phyloP scores from a whole-genome alignment of 2,888 invertebrate species.

The Blastobasis adustella region DNA sequence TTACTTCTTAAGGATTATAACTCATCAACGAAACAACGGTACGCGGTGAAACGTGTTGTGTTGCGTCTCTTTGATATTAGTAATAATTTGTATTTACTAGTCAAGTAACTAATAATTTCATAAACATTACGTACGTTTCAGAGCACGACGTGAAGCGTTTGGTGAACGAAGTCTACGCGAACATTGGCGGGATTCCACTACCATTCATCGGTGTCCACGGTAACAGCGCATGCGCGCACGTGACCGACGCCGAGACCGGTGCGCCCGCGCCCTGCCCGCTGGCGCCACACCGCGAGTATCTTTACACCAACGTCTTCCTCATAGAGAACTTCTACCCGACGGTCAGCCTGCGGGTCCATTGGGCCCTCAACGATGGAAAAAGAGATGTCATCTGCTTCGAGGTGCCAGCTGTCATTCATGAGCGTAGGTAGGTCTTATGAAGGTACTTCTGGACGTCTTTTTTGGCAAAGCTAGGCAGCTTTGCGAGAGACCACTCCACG shows the following conservation, averaged over 20 bases:
- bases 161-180: slow-evolving; percentile 69
- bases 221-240: slow-evolving; percentile 76
- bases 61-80: too few species aligned
- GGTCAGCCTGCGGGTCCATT: slow-evolving; percentile 72
- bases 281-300: slow-evolving; percentile 76
- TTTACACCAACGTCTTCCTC: slow-evolving; percentile 76
- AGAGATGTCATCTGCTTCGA: slow-evolving; percentile 77
- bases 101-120: too few species aligned
- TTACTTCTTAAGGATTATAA: too few species aligned
- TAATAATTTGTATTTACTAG: too few species aligned
- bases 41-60: too few species aligned
- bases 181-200: slow-evolving; percentile 72
- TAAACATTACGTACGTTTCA: slow-evolving; percentile 23
- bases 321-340: slow-evolving; percentile 64
- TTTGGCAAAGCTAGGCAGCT: too few species aligned
- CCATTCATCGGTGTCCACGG: slow-evolving; percentile 85
- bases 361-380: slow-evolving; percentile 69
- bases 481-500: too few species aligned
- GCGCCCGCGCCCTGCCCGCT: slow-evolving; percentile 78
- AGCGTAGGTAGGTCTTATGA: neutral
- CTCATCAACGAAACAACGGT: too few species aligned
- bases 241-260: slow-evolving; percentile 47
- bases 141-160: slow-evolving; percentile 62
- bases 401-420: slow-evolving; percentile 75
- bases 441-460: neutral